phyloP scores from a whole-genome alignment of 2,797 vertebrate genomes.

The Gambelia wislizenii region DNA sequence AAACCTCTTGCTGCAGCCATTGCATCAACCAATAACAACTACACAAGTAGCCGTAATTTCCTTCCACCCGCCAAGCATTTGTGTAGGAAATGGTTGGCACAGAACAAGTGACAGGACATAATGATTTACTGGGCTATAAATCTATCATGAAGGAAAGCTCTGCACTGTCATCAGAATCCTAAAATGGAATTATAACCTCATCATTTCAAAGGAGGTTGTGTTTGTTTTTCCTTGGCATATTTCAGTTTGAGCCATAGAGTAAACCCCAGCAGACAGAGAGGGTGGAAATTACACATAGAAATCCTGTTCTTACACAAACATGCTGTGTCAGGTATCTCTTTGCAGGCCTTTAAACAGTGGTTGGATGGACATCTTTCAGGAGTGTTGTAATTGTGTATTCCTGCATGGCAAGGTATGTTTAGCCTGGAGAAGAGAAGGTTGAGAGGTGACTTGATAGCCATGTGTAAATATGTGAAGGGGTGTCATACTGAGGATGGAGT shows the following conservation, averaged over 20 bases:
- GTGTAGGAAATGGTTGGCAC: not conserved
- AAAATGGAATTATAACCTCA: not conserved
- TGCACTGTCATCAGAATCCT: slow-evolving; percentile 28
- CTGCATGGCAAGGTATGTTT: too few species aligned
- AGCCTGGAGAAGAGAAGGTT: too few species aligned
- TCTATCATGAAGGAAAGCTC: slow-evolving; percentile 4
- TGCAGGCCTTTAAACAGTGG: too few species aligned
- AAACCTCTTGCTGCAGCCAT: not conserved
- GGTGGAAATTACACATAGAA: not conserved
- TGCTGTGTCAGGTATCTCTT: not conserved
- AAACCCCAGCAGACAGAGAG: not conserved
- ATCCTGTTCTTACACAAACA: not conserved
- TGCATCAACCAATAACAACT: not conserved
- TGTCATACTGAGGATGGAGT: too few species aligned
- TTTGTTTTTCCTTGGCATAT: not conserved
- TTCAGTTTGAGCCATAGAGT: not conserved
- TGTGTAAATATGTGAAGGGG: too few species aligned
- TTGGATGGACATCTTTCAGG: too few species aligned
- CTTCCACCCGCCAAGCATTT: not conserved
- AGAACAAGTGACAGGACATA: slow-evolving; percentile 46
- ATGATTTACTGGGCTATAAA: slow-evolving; percentile 36
- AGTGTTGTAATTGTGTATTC: too few species aligned
- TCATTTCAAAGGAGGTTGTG: slow-evolving; percentile 17
- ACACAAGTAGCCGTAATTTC: not conserved
- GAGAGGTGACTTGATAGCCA: too few species aligned